A percentile compares a stretch with the other conserved stretches of the same genome.
Conservation (phyloP, 1,140 invertebrate species). For the Drosophila nebulosa region DNA sequence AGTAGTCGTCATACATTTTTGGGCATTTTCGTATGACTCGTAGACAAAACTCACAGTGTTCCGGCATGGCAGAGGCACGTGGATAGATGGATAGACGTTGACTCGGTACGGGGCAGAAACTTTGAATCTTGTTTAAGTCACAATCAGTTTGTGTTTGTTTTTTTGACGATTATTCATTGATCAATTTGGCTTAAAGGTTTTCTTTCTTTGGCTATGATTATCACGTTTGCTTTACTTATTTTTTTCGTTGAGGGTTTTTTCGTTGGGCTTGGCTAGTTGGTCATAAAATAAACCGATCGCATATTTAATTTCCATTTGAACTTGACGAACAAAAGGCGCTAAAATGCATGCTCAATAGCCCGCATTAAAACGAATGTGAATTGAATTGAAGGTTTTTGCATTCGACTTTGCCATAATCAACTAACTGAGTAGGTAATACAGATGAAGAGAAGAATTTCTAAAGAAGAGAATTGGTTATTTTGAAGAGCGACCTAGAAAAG, state of each 20-base stretch:
- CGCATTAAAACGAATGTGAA: slow-evolving; percentile 29
- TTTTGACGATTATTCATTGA: slow-evolving; percentile 51
- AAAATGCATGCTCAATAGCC: slow-evolving; percentile 62
- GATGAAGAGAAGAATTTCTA: not conserved
- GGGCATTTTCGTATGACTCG: slow-evolving; percentile 62
- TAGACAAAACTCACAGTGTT: slow-evolving; percentile 27
- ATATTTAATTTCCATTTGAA: slow-evolving; percentile 66
- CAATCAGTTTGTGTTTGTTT: slow-evolving; percentile 8
- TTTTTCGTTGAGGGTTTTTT: slow-evolving; percentile 50
- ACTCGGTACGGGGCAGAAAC: slow-evolving; percentile 23
- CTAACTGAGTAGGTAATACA: slow-evolving; percentile 19
- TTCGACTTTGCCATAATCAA: not conserved
- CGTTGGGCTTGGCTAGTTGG: not conserved
- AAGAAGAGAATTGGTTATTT: too few relatives aligned
- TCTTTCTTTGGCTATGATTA: slow-evolving; percentile 54
- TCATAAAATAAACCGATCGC: slow-evolving; percentile 40
- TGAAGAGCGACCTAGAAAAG: not conserved
- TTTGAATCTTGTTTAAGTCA: slow-evolving; percentile 40
- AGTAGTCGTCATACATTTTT: slow-evolving; percentile 72
- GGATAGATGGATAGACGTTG: slow-evolving; percentile 22
- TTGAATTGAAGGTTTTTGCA: slow-evolving; percentile 58
- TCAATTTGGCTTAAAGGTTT: slow-evolving; percentile 20
- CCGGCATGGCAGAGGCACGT: slow-evolving; percentile 31
- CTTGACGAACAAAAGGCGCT: slow-evolving; percentile 59
- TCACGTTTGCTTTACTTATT: slow-evolving; percentile 42